Conservation (phyloP, 2,888 invertebrate genomes). For the Cancer borealis region DNA sequence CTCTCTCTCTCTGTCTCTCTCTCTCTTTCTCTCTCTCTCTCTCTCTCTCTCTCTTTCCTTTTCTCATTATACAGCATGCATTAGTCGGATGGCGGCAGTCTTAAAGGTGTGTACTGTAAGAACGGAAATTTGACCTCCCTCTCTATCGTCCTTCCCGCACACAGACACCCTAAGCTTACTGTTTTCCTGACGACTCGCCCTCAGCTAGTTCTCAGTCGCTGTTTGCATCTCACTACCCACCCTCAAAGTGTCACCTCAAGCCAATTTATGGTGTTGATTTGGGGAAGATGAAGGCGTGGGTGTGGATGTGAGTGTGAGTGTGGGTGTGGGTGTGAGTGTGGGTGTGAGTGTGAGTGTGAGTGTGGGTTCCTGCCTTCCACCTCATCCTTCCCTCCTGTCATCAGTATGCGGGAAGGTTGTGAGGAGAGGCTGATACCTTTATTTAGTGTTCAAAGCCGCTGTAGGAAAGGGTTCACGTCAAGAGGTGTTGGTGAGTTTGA, state of each 20-base stretch:
- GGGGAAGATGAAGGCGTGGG: background rate
- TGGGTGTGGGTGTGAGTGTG: no score
- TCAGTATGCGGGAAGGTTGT: no score
- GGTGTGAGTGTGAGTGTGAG: background rate
- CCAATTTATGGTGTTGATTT: background rate
- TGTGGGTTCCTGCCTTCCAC: no score
- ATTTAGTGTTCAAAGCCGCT: no score
- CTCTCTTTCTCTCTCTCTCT: background rate
- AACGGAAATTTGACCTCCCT: background rate
- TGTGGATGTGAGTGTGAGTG: background rate
- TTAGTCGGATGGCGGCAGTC: background rate
- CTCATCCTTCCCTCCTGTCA: no score
- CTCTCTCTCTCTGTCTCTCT: constrained; percentile 8
- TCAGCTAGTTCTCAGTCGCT: background rate
- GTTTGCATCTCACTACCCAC: background rate
- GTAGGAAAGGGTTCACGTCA: no score
- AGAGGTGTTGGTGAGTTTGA: no score
- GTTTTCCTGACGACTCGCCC: background rate
- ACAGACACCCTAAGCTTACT: background rate
- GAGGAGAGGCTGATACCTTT: no score
- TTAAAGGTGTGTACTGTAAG: background rate
- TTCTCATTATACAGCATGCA: background rate
- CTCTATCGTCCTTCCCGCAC: background rate
- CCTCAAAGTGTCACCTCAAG: background rate
- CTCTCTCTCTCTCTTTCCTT: background rate